Percentiles rank a stretch among this genome's conserved stretches.
These are phyloP conservation scores for Calidris pugnax DNA, from an alignment of 2,113 vertebrate species.

Conservation along the genomic window DNA sequence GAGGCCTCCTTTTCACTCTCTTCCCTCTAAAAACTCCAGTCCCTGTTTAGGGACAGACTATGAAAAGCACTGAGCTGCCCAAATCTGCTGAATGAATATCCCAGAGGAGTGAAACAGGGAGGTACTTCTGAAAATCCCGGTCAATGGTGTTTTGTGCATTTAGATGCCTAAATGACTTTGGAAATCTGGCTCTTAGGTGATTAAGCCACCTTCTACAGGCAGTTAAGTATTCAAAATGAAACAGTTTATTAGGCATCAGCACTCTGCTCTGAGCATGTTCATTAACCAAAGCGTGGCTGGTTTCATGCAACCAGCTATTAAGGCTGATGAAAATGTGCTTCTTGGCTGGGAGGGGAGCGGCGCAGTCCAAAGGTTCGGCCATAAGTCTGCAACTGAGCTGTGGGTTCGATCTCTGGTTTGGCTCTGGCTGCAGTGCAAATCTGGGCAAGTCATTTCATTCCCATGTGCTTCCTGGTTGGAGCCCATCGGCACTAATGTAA, in stretches of 20 bases:
- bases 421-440: background rate
- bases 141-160: constrained; percentile 49
- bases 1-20: background rate
- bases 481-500: background rate
- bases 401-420: background rate
- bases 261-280: background rate
- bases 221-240: constrained; percentile 24
- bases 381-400: background rate
- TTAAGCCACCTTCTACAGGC: constrained; percentile 25
- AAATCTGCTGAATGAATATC: background rate
- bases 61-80: background rate
- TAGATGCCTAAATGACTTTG: background rate
- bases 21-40: background rate
- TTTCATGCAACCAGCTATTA: background rate
- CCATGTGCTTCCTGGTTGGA: background rate
- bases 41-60: background rate
- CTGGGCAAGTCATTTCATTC: constrained; percentile 27
- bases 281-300: background rate
- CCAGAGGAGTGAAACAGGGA: background rate
- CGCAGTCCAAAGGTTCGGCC: background rate
- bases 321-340: background rate
- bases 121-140: background rate
- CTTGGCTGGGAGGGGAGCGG: background rate
- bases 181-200: constrained; percentile 26
- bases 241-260: constrained; percentile 37